Evolutionary conservation across 2,797 vertebrate genomes (phyloP), one percentile per base, ranked within the genome.

Genomic region (Hozukius guyotensis): DNA sequence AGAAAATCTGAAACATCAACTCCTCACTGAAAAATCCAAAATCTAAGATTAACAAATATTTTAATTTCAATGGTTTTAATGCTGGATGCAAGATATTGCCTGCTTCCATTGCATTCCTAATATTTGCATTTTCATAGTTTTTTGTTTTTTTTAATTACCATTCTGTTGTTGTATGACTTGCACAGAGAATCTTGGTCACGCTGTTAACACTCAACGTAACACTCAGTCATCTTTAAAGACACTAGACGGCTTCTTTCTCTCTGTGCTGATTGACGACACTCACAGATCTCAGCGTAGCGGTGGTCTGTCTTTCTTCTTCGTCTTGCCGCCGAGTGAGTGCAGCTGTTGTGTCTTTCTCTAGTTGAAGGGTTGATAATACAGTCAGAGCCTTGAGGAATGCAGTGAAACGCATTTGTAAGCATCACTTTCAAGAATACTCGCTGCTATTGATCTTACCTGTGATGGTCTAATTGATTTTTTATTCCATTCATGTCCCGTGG

Each of bases 351-450:
- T 34, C 62, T 66, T 29, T 69, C 46, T 70, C n/a, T 8, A 12
- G 32, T 3, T 67, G 12, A 73, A 67, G 34, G 69, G 9, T 22
- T 56, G 69, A 59, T 62, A 27, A 53, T 32, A 10, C 32, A 7
- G 27, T 12, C 53, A 32, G 66, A 82, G 59, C 73, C 82, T 77
- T 56, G 73, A 91, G 72, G 77, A 74, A 80, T 46, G 68, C 31
- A 12, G 32, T 18, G 56, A 67, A 75, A 52, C 49, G 4, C 8
- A 72, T 56, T 77, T 66, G 16, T 31, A 67, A 49, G 53, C 56
- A 64, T 77, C 53, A 11, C 70, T 53, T 78, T 79, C 6, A 60
- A 29, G 66, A 82, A 66, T 27, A 10, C 79, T 75, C 55, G 2
- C 55, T 8, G 62, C 14, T 65, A 49, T 77, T 24, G 77, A 84